Conservation (phyloP, 2,888 invertebrate genomes). For the Amphipyra berbera region DNA sequence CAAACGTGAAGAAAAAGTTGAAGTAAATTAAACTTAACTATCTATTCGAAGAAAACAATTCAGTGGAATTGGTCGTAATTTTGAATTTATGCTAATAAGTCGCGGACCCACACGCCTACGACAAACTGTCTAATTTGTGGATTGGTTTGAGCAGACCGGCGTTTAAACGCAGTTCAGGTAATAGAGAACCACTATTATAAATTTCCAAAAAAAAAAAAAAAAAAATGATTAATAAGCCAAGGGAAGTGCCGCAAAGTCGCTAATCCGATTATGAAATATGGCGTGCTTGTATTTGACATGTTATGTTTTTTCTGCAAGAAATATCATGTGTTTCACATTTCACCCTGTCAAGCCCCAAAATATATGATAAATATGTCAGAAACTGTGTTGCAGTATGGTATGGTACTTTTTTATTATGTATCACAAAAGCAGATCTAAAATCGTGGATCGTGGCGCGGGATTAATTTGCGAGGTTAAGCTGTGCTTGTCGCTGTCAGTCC, state of each 20-base stretch:
- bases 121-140: conserved; percentile 61
- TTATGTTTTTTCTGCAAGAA: conserved; percentile 31
- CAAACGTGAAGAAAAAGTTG: conserved; percentile 53
- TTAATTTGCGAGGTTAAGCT: too few relatives aligned
- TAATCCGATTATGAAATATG: conserved; percentile 50
- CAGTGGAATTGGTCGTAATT: conserved; percentile 74
- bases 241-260: conserved; percentile 18
- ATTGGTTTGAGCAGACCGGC: conserved; percentile 45
- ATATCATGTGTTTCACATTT: conserved; percentile 44
- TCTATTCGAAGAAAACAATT: conserved; percentile 75
- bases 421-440: too few relatives aligned
- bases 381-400: neutral
- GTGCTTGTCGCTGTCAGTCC: too few relatives aligned
- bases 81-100: conserved; percentile 79
- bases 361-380: neutral
- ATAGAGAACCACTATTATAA: neutral
- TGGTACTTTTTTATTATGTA: neutral
- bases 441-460: too few relatives aligned
- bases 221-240: conserved; percentile 19
- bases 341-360: conserved; percentile 1
- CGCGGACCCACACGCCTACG: conserved; percentile 75
- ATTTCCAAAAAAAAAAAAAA: conserved; percentile 17
- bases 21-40: conserved; percentile 69
- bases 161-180: conserved; percentile 9
- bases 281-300: conserved; percentile 26